Conservation (phyloP, 2,888 invertebrate genomes). For the Alentia gelatinosa region DNA sequence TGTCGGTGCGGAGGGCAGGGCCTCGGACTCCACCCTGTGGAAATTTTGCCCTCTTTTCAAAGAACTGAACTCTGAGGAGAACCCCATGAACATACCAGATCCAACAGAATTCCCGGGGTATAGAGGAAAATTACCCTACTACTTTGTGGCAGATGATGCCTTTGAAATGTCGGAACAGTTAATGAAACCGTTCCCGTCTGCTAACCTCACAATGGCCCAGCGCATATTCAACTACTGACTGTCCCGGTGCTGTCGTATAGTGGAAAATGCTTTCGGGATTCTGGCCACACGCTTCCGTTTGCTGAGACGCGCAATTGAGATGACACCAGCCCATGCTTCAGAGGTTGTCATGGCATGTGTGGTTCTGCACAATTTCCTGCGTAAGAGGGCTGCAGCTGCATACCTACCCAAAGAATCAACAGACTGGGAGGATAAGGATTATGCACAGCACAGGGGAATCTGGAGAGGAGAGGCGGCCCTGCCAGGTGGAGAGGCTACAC, state of each 20-base stretch:
- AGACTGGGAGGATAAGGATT: background rate
- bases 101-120: background rate
- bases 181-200: slow-evolving; percentile 62
- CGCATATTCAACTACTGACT: slow-evolving; percentile 56
- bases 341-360: background rate
- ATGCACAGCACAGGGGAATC: background rate
- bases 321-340: background rate
- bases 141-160: slow-evolving; percentile 64
- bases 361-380: background rate
- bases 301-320: background rate
- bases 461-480: background rate
- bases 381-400: slow-evolving; percentile 44
- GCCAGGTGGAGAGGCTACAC: background rate
- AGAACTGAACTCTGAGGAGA: background rate
- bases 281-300: no score
- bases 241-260: slow-evolving; percentile 42
- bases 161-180: slow-evolving; percentile 60
- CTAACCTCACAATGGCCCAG: slow-evolving; percentile 16
- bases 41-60: background rate
- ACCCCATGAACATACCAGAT: background rate
- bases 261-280: background rate
- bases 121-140: slow-evolving; percentile 35
- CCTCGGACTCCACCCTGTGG: background rate
- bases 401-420: background rate
- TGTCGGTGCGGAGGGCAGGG: background rate